phyloP scores from a whole-genome alignment of 2,113 vertebrate species.

The Heliornis fulica region DNA sequence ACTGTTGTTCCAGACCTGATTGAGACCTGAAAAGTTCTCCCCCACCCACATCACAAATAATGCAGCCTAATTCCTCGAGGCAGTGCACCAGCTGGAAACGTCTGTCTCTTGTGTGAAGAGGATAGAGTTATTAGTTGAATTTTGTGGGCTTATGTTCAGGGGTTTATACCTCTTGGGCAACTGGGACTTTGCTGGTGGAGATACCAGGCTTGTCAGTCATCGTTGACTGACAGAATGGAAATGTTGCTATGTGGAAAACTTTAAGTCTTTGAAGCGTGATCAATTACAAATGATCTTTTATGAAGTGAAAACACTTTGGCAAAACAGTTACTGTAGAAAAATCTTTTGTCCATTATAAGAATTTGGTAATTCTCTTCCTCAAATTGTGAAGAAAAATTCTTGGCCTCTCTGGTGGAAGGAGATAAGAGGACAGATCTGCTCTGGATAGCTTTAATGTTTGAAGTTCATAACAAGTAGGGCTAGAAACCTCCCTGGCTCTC shows the following conservation, averaged over 20 bases:
- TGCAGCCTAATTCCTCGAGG: neutral
- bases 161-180: neutral
- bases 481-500: neutral
- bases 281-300: neutral
- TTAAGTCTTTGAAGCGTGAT: neutral
- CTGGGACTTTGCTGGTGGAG: neutral
- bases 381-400: neutral
- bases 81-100: neutral
- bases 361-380: neutral
- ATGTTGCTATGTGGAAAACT: neutral
- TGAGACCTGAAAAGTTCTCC: neutral
- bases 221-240: neutral
- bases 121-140: neutral
- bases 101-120: neutral
- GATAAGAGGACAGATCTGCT: neutral
- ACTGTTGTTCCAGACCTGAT: conserved; percentile 10
- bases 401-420: neutral
- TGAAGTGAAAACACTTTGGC: neutral
- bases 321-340: neutral
- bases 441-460: neutral
- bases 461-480: neutral
- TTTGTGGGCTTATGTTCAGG: neutral
- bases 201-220: neutral
- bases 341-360: neutral
- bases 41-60: neutral